Conservation (phyloP, 2,797 vertebrate genomes). For the Apodemus agrarius region DNA sequence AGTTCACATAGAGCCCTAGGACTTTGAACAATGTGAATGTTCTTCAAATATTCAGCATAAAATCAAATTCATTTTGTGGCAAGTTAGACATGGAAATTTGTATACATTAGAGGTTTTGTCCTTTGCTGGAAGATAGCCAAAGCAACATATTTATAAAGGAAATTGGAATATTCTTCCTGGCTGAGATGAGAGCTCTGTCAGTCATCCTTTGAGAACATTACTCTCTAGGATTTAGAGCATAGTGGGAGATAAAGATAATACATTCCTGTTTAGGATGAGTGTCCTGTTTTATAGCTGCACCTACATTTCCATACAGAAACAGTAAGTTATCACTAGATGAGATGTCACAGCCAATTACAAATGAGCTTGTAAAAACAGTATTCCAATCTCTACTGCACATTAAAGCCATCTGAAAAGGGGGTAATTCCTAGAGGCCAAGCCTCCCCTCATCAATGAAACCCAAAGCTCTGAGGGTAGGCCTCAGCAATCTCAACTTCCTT, state of each 20-base stretch:
- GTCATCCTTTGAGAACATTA: not conserved
- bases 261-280: not conserved
- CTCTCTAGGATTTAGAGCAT: not conserved
- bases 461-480: not conserved
- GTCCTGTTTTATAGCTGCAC: constrained; percentile 34
- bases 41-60: constrained; percentile 29
- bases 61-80: constrained; percentile 33
- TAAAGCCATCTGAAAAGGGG: not conserved
- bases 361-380: constrained; percentile 23
- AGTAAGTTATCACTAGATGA: not conserved
- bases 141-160: constrained; percentile 9
- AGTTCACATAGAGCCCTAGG: not conserved
- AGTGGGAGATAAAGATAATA: not conserved
- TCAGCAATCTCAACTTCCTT: not conserved
- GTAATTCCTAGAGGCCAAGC: not conserved
- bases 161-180: not conserved
- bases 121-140: constrained; percentile 54
- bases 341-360: constrained; percentile 41
- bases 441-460: not conserved
- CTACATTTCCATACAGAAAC: constrained; percentile 43
- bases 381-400: not conserved
- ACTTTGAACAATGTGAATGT: not conserved
- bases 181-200: constrained; percentile 32
- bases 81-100: constrained; percentile 20
- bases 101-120: constrained; percentile 46